Evolutionary conservation across 2,113 vertebrate species (phyloP), one percentile per base, ranked within the genome.

Genomic region (Aptenodytes patagonicus): DNA sequence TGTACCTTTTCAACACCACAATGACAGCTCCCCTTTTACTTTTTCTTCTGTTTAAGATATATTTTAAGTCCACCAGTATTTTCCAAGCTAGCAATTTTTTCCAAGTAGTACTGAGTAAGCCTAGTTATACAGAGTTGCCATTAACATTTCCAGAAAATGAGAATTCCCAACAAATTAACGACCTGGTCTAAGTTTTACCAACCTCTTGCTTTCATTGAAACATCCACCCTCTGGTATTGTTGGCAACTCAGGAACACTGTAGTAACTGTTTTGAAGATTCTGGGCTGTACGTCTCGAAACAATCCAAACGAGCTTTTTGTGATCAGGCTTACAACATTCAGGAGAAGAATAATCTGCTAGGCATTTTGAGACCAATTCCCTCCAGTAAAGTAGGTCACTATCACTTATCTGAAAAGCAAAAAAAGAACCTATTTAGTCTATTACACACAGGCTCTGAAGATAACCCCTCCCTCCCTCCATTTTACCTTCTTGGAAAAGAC

Each of bases 271-370:
- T 42, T 99, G 99, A 22, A 99, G 98, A 89, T 98, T 99, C 96
- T 99, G 99, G 36, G 99, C 99, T 0, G 99, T 99, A 25, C 99
- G 98, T 26, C 99, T 97, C 0, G 99, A 99, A 78, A 99, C 99
- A 19, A 99, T 99, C 99, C 99, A 99, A 95, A 99, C 99, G 21
- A 99, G 97, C 93, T 99, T 99, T 87, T 97, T 99, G 92, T 99
- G 99, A 96, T 99, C 98, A 26, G 99, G 99, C 92, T 99, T 99
- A 98, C 99, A 99, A 97, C 99, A 99, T 72, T 99, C 98, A 5
- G 99, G 99, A 54, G 99, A 99, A 87, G 99, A 99, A 92, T 99
- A 99, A 89, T 99, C 99, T 2, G 96, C 98, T 51, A 99, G 97
- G 84, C 99, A 99, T 98, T 98, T 98, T 3, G 99, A 99, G 94